Base-by-base conservation (phyloP, 1,140 invertebrate species). In the Batillaria attramentaria region DNA sequence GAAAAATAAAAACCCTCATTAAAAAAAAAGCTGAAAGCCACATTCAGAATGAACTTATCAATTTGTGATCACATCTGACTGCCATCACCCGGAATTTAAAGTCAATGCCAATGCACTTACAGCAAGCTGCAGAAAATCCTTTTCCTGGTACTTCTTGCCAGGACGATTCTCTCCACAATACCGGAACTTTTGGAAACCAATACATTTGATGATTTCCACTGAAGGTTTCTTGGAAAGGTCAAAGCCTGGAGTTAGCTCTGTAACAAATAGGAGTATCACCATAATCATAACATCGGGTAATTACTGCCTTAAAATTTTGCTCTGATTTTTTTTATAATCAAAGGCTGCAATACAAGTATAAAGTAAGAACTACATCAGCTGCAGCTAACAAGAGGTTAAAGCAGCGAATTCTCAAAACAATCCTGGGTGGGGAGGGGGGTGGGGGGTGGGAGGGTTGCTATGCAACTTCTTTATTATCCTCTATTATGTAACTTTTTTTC, bases 101-200 rank as follows among this genome's bases (percentile, higher is more conserved):
- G 10, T 4, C 24, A 66, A 66, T 10, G 33, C 35, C 28, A 31
- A 50, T 13, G 62, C 39, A 77, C 39, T 68, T 72, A 81, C 80
- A 62, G 69, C 54, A 16, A 81, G 68, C 16, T 57, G 57, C 65
- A 81, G 70, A 31, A 81, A 81, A 10, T 81, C 80, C 43, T 81
- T 81, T 65, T 81, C 80, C 31, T 81, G 80, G 54, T 81, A 79
- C 37, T 81, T 81, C 70, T 76, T 81, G 31, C 80, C 80, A 8
- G 80, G 80, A 42, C 80, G 74, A 42, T 81, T 79, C 57, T 81
- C 80, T 18, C 77, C 80, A 77, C 72, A 70, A 43, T 81, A 81
- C 28, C 80, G 46, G 70, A 81, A 81, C 37, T 81, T 81, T 46
- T 81, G 80, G 60, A 60, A 81, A 28, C 77, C 69, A 33, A 81